Evolutionary conservation across 2,797 vertebrate species (phyloP), one percentile per base, ranked within the genome.

Genomic region (Rhinoraja longicauda): DNA sequence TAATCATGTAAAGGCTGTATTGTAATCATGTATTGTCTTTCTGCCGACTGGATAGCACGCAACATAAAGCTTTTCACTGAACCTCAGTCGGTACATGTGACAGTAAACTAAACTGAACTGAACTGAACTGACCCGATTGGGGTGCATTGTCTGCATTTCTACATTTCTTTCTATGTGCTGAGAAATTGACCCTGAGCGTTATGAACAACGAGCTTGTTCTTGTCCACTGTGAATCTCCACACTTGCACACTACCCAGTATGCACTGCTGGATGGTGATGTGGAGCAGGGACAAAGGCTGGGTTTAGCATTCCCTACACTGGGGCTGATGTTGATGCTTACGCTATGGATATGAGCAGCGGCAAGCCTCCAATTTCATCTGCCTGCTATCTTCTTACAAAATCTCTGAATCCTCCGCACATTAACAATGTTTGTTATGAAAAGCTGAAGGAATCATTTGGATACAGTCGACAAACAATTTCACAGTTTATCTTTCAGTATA

Each of bases 401-500:
- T 15, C n/a, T 36, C 26, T 73, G 39, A 29, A 53, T 73, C 39
- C 26, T 92, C 67, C 29, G 45, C 57, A 2, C 26, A 45, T 29
- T 73, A 53, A 73, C 70, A n/a, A 72, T 45, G 67, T 57, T 92
- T 73, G 70, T 73, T 70, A 73, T 26, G 72, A 92, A 92, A 57
- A 72, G 90, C 67, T 45, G 70, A 92, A 45, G 32, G 29, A 92
- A 53, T 92, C 67, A 73, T 92, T 57, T 70, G 45, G 90, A 92
- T 70, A 92, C 70, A 73, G 67, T 72, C 21, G 24, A 73, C 90
- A 92, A 91, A 73, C 45, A 72, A 75, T 92, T 73, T 73, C 90
- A 75, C 90, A 92, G 67, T 73, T 73, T 92, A 64, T 88, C 36
- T 53, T 91, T 92, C 53, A 92, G 39, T 73, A 53, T 67, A 88